A percentile compares a stretch with the other conserved stretches of the same genome.
phyloP scores from a whole-genome alignment of 2,113 vertebrate genomes.

The Alectura lathami region DNA sequence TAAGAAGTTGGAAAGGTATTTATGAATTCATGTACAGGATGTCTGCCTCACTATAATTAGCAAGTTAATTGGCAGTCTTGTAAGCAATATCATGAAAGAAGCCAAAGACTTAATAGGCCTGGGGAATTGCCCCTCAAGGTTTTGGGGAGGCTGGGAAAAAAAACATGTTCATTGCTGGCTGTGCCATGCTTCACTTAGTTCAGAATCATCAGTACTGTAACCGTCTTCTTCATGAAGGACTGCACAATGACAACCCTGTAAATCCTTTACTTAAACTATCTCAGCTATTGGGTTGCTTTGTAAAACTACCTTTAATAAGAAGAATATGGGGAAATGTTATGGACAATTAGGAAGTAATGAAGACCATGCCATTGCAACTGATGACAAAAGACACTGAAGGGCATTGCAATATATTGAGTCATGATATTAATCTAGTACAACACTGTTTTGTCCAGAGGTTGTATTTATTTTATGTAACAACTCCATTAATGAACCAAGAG shows the following conservation, averaged over 20 bases:
- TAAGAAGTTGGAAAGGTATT: background rate
- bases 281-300: background rate
- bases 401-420: background rate
- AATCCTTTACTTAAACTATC: background rate
- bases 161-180: background rate
- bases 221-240: background rate
- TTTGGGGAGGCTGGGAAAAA: background rate
- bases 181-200: background rate
- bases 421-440: background rate
- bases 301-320: constrained; percentile 25
- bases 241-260: background rate
- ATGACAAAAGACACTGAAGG: constrained; percentile 34
- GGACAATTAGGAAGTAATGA: constrained; percentile 50
- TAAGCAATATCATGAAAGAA: background rate
- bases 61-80: background rate
- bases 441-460: background rate
- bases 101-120: background rate
- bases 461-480: constrained; percentile 25
- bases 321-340: constrained; percentile 6
- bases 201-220: background rate
- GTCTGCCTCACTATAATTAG: background rate
- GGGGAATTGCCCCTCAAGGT: background rate
- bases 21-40: background rate
- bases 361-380: constrained; percentile 13
- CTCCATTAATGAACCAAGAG: background rate